Conservation (phyloP, 2,797 vertebrate genomes). For the Xenops minutus region DNA sequence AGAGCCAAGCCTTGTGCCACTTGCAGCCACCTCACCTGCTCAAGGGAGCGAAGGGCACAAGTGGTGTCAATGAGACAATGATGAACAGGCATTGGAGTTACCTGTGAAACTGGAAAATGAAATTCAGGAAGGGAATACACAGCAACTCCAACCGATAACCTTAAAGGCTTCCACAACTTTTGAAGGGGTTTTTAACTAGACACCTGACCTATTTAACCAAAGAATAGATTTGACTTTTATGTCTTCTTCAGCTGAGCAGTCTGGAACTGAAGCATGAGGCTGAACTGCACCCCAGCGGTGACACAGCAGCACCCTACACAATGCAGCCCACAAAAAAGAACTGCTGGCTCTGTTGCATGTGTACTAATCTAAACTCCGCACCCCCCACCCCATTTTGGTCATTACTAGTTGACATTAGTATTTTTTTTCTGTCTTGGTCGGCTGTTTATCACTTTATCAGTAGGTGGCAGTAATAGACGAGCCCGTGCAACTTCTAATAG, state of each 20-base stretch:
- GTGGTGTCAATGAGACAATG: neutral
- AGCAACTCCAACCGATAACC: neutral
- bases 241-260: neutral
- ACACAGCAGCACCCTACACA: neutral
- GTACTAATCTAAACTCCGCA: neutral
- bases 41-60: neutral
- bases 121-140: neutral
- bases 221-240: neutral
- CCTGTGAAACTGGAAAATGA: neutral
- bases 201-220: neutral
- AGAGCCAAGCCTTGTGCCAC: neutral
- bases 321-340: neutral
- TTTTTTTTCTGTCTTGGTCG: neutral
- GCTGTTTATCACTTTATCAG: slow-evolving; percentile 10
- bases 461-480: slow-evolving; percentile 63
- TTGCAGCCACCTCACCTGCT: neutral
- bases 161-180: neutral
- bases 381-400: neutral
- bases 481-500: neutral
- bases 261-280: neutral
- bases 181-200: neutral
- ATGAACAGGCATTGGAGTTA: neutral
- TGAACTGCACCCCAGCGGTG: neutral
- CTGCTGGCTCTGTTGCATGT: neutral
- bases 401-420: neutral